These are phyloP conservation scores for Cladorhizidae sp. DNA, from an alignment of 37 sponge, comb jelly and placozoan species.

Conservation along the genomic window DNA sequence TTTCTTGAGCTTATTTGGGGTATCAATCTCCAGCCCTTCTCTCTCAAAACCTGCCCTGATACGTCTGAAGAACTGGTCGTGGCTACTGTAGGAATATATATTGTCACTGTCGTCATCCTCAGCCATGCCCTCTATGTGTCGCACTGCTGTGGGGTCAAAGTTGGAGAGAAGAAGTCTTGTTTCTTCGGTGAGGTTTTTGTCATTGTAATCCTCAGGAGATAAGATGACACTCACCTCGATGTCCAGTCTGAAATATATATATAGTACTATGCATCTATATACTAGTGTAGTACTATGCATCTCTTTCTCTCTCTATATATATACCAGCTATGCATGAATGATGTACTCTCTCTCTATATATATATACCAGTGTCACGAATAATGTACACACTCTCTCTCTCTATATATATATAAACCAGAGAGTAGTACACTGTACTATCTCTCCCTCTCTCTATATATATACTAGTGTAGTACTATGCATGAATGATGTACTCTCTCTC, in stretches of 20 bases:
- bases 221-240: slow-evolving; percentile 11
- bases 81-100: background rate
- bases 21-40: slow-evolving; percentile 11
- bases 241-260: background rate
- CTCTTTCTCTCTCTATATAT: background rate
- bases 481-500: no score
- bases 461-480: no score
- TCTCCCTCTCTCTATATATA: no score
- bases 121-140: background rate
- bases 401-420: no score
- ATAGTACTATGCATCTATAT: no score
- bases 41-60: slow-evolving; percentile 2
- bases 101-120: background rate
- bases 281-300: background rate
- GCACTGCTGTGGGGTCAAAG: background rate
- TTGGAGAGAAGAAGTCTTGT: background rate
- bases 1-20: background rate
- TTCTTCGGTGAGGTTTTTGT: background rate
- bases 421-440: no score
- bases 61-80: background rate
- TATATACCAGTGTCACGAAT: no score
- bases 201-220: slow-evolving; percentile 4
- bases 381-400: no score
- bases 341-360: no score
- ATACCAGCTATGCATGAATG: no score